Conservation (phyloP, 2,888 invertebrate genomes). For the Apodemia mormo region DNA sequence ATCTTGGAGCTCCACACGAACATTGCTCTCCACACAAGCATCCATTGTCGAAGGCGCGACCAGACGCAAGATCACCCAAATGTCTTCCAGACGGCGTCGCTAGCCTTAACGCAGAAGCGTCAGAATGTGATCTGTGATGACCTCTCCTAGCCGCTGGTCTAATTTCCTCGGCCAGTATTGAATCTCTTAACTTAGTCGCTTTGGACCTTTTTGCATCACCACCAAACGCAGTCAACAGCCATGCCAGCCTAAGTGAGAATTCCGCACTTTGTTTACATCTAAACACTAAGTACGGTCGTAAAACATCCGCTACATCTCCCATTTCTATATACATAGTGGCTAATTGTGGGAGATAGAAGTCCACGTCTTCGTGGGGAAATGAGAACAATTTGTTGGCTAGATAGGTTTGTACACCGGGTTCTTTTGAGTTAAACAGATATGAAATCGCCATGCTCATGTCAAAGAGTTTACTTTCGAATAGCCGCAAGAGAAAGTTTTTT, state of each 20-base stretch:
- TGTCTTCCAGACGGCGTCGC: conserved; percentile 83
- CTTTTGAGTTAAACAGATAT: conserved; percentile 98
- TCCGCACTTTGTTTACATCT: conserved; percentile 95
- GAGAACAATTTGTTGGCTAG: conserved; percentile 98
- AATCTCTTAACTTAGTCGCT: conserved; percentile 67
- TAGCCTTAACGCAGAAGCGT: conserved; percentile 87
- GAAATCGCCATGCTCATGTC: conserved; percentile 99
- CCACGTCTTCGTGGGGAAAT: conserved; percentile 95
- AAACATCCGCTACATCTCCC: conserved; percentile 95
- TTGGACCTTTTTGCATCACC: conserved; percentile 80
- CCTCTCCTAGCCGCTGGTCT: conserved; percentile 72
- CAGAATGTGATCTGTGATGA: conserved; percentile 88
- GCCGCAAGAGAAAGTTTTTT: conserved; percentile 87
- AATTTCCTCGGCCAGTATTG: conserved; percentile 72
- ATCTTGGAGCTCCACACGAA: conserved; percentile 73
- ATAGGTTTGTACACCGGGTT: conserved; percentile 98
- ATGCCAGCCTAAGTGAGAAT: conserved; percentile 97
- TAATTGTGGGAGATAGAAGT: conserved; percentile 98
- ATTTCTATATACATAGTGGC: conserved; percentile 99
- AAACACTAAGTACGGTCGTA: conserved; percentile 73
- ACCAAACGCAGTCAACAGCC: conserved; percentile 97
- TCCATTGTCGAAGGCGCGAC: conserved; percentile 97
- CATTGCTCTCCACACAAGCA: conserved; percentile 94
- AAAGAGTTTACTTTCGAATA: conserved; percentile 98
- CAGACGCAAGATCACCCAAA: conserved; percentile 95